Percentiles rank a stretch among this genome's conserved stretches.
Conservation (phyloP, 2,888 invertebrate species). For the Gnatocerus cornutus region DNA sequence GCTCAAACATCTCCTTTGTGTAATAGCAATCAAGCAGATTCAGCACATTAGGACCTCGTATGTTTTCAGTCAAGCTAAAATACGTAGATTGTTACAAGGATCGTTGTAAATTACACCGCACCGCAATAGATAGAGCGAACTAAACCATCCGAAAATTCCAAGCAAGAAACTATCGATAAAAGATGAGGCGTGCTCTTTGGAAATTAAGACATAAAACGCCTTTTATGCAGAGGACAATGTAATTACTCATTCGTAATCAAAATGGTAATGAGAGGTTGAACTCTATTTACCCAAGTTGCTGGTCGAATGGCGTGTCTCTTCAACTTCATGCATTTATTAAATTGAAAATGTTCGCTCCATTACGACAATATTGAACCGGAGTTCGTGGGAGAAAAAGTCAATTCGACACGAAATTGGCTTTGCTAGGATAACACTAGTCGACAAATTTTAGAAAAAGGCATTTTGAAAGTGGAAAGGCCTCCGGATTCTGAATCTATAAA, state of each 20-base stretch:
- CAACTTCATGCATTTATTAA: constrained; percentile 38
- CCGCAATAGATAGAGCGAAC: constrained; percentile 51
- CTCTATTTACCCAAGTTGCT: constrained; percentile 48
- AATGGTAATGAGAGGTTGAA: constrained; percentile 51
- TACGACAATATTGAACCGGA: constrained; percentile 2
- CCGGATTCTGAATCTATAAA: no score
- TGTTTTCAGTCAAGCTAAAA: constrained; percentile 31
- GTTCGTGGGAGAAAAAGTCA: constrained; percentile 6
- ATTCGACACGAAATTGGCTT: neutral
- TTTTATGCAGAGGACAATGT: constrained; percentile 50
- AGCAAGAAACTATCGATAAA: constrained; percentile 46
- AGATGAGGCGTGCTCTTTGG: constrained; percentile 35
- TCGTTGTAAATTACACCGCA: constrained; percentile 53
- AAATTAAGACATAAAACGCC: constrained; percentile 47
- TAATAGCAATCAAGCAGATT: constrained; percentile 38
- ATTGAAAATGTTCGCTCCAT: constrained; percentile 24
- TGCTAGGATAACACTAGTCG: no score
- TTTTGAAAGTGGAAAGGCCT: no score
- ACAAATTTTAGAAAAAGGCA: no score
- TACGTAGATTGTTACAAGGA: constrained; percentile 52
- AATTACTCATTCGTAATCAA: constrained; percentile 51
- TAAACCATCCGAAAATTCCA: constrained; percentile 52
- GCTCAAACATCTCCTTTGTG: constrained; percentile 16
- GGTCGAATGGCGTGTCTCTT: constrained; percentile 36
- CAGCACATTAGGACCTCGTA: constrained; percentile 40